Evolutionary conservation across 2,888 invertebrate genomes (phyloP), one percentile per base, ranked within the genome.

Genomic region (Sphaerophoria taeniata): DNA sequence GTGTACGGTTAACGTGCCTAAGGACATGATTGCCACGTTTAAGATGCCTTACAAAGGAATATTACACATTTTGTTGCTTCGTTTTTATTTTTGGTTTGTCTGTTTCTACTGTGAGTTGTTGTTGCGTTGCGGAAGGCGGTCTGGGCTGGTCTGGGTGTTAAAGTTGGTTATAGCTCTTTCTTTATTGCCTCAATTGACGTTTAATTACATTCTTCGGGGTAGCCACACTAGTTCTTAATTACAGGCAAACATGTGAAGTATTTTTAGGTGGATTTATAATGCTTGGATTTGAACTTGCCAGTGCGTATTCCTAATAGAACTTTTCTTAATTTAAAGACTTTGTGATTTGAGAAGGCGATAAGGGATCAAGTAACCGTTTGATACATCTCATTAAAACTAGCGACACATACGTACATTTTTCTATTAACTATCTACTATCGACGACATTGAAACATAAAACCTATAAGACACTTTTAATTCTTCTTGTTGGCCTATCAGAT

Each of bases 1-100:
- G 73, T 56, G 78, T 74, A 53, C 55, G 69, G 72, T 67, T 77
- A 73, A 77, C 82, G 76, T 74, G 78, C 63, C 75, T 70, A 53
- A 75, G 84, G 84, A 76, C 80, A 85, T 85, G 85, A 85, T 85
- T 77, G 80, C 85, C 76, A 73, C 76, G 65, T 80, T 80, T 73
- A 80, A 80, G 85, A 85, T 80, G 73, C 72, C 85, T 77, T 76
- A 58, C 72, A 73, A 71, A 63, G 80, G 79, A 73, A 73, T 85
- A 24, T 2, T 24, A 24, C 2, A 72, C 60, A 63, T 9, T 39
- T 39, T 34, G 65, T 34, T 47, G 53, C 34, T 33, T 65, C 12
- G 45, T 74, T 39, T 51, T 53, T 60, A 9, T 31, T 61, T 55
- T 12, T 11, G 43, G 33, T 56, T n/a, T 56, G 43, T 47, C 43